Evolutionary conservation across 2,888 invertebrate species (phyloP).

Genomic region (Cinara cedri): DNA sequence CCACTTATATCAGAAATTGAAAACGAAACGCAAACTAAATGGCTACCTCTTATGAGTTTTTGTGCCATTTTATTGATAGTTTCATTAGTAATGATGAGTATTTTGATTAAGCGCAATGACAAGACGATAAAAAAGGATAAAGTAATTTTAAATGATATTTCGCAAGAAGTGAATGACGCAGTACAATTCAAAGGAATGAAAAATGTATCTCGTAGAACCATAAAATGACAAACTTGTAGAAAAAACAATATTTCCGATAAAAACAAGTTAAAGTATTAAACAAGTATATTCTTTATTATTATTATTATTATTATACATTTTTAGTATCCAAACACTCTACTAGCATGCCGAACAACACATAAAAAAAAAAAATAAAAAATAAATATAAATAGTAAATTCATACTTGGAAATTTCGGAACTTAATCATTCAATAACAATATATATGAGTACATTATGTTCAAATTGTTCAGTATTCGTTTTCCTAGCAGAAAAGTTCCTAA

Average conservation of each 20-base stretch:
- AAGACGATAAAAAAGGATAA: slow-evolving; percentile 47
- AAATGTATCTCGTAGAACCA: slow-evolving; percentile 50
- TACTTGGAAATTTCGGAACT: slow-evolving; percentile 33
- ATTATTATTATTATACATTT: background rate
- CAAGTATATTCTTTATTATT: slow-evolving; percentile 17
- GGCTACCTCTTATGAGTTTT: slow-evolving; percentile 24
- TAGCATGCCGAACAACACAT: slow-evolving; percentile 44
- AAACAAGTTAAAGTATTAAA: slow-evolving; percentile 26
- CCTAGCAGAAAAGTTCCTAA: slow-evolving; percentile 57
- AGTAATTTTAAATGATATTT: background rate
- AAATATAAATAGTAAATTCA: background rate
- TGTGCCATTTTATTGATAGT: slow-evolving; percentile 14
- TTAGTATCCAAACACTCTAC: slow-evolving; percentile 38
- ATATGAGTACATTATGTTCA: background rate
- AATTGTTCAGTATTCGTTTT: slow-evolving; percentile 47
- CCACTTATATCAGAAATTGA: slow-evolving; percentile 13
- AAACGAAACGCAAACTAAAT: slow-evolving; percentile 1
- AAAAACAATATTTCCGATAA: slow-evolving; percentile 11
- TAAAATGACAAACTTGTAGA: slow-evolving; percentile 41
- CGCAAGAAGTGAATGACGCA: slow-evolving; percentile 24
- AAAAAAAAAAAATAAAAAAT: slow-evolving; percentile 4
- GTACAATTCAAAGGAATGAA: slow-evolving; percentile 40
- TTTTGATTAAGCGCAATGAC: slow-evolving; percentile 33
- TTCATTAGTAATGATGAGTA: slow-evolving; percentile 7
- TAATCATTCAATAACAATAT: background rate